A percentile compares a stretch with the other conserved stretches of the same genome.
phyloP scores from a whole-genome alignment of 2,797 vertebrate genomes.

The Hozukius guyotensis region DNA sequence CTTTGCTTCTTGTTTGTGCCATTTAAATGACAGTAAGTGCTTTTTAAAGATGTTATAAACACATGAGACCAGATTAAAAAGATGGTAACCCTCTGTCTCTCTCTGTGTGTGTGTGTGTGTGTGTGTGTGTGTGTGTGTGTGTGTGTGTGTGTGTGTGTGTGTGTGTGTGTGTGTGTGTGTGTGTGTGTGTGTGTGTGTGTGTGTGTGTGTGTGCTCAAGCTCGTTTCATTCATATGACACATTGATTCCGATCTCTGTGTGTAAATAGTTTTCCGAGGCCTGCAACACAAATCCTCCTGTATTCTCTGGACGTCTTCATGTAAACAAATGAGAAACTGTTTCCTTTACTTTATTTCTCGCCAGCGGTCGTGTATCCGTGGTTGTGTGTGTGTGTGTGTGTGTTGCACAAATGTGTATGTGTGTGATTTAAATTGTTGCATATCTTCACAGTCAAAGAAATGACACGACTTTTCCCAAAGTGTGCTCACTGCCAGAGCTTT shows the following conservation, averaged over 20 bases:
- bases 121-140: not conserved
- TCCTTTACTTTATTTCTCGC: constrained; percentile 1
- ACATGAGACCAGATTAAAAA: not conserved
- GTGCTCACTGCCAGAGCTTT: not conserved
- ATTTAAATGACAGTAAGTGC: no score
- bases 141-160: not conserved
- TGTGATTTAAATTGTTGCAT: constrained; percentile 2
- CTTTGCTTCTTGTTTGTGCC: no score
- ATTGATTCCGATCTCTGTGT: not conserved
- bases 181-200: not conserved
- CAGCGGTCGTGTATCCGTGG: not conserved
- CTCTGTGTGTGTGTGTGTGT: not conserved
- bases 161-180: not conserved
- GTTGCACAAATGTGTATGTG: not conserved
- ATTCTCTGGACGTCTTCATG: constrained; percentile 13
- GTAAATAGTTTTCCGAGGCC: not conserved
- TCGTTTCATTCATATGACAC: constrained; percentile 16
- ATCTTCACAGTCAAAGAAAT: constrained; percentile 9
- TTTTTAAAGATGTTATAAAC: no score
- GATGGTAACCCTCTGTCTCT: not conserved
- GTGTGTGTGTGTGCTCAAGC: not conserved
- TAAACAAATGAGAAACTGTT: constrained; percentile 39
- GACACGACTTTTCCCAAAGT: constrained; percentile 26
- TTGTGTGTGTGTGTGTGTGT: not conserved
- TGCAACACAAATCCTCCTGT: not conserved